Base-by-base conservation (phyloP, 2,113 vertebrate species). In the Anarrhichthys ocellatus region DNA sequence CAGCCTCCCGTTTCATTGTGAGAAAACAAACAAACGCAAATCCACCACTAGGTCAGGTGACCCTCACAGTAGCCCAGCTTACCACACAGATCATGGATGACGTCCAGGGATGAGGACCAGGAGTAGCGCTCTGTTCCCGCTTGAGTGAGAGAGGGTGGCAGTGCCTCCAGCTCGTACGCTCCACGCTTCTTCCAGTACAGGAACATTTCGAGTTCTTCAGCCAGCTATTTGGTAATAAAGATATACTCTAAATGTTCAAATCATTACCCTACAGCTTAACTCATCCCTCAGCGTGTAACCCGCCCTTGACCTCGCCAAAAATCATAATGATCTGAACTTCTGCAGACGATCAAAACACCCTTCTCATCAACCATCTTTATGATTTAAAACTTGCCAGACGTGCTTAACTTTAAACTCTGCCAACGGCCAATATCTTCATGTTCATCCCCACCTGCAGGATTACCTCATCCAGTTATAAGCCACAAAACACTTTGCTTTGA, bases 171-270 rank as follows among this genome's bases (percentile, higher is more conserved):
- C 88, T 98, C 96, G 0, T 99, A 99, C 2, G 95, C 91, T 0
- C 98, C 98, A 4, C 97, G 91, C 85, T 97, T 99, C 93, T 85
- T 97, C 98, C 98, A 97, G 93, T 97, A 97, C 20, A 97, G 94
- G 89, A 99, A 99, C 98, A 98, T 99, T 3, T 5, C 73, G 72
- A 67, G 65, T 17, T 85, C 46, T 52, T 80, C 9, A 17, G 29
- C 10, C 32, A 32, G 38, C 32, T 75, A 29, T 71, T 27, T 17
- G 29, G 29, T 15, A 22, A 52, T 32, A 40, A 24, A 52, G 13
- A 24, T 7, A 1, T 29, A 36, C 56, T 2, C 58, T 27, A 14
- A 67, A 6, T 29, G 4, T 59, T 64, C 11, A 76, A 65, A 66
- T 58, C 50, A 42, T n/a, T 9, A 2, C 48, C n/a, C 27, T 44